Conservation (phyloP, 2,113 vertebrate genomes). For the zebrafish (Danio rerio) region GRCz12tu NC_133195.1:34661001-34661500, state of each 20-base stretch:
- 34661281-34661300: neutral
- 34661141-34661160: neutral
- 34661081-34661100: neutral
- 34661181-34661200: neutral
- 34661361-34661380: neutral
- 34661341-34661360: slow-evolving; percentile 4
- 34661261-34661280: neutral
- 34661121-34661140: neutral
- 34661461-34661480: slow-evolving; percentile 32
- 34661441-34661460: slow-evolving; percentile 14
- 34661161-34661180: neutral
- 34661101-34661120: slow-evolving; percentile 23
- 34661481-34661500: slow-evolving; percentile 27
- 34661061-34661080: slow-evolving; percentile 7
- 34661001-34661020: slow-evolving; percentile 29
- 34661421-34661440: neutral
- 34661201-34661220: neutral
- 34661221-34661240: neutral
- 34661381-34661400: neutral
- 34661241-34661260: neutral
- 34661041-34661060: slow-evolving; percentile 23
- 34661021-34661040: slow-evolving; percentile 27
- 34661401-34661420: slow-evolving; percentile 23
- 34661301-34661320: neutral
- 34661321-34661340: neutral